Evolutionary conservation across 2,888 invertebrate species (phyloP).

Genomic region (Latrodectus hesperus): DNA sequence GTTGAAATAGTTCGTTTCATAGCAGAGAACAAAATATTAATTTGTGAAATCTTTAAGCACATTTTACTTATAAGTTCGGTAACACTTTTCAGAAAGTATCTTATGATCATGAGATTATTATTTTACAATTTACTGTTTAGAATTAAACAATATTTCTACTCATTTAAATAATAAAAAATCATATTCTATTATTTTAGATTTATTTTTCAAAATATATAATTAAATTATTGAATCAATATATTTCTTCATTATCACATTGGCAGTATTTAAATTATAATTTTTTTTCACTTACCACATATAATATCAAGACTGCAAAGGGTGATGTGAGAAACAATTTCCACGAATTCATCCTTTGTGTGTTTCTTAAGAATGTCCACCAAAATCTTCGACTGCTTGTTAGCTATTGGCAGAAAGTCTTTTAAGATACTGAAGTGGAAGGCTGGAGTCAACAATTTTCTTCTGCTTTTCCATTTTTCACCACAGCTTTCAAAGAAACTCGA

Average conservation of each 20-base stretch:
- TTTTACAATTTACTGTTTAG: no score
- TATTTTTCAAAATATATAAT: not conserved
- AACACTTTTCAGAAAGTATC: not conserved
- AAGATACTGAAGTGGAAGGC: constrained; percentile 87
- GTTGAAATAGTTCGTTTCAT: no score
- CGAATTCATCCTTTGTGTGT: constrained; percentile 68
- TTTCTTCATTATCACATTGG: not conserved
- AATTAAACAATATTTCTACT: no score
- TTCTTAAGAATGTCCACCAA: constrained; percentile 78
- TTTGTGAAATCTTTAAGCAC: no score
- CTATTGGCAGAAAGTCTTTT: constrained; percentile 83
- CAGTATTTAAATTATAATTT: not conserved
- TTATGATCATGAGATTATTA: not conserved
- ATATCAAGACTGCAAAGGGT: constrained; percentile 78
- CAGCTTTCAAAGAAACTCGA: constrained; percentile 71
- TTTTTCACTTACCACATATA: constrained; percentile 74
- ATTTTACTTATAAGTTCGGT: not conserved
- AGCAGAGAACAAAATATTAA: no score
- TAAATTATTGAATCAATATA: not conserved
- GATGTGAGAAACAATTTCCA: constrained; percentile 76
- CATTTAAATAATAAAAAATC: no score
- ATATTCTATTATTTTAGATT: no score
- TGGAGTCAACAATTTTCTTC: constrained; percentile 84
- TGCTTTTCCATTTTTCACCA: constrained; percentile 81
- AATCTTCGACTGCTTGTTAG: constrained; percentile 80